Base-by-base conservation (phyloP, 2,797 vertebrate species). In the Lepidocolaptes lacrymiger region DNA sequence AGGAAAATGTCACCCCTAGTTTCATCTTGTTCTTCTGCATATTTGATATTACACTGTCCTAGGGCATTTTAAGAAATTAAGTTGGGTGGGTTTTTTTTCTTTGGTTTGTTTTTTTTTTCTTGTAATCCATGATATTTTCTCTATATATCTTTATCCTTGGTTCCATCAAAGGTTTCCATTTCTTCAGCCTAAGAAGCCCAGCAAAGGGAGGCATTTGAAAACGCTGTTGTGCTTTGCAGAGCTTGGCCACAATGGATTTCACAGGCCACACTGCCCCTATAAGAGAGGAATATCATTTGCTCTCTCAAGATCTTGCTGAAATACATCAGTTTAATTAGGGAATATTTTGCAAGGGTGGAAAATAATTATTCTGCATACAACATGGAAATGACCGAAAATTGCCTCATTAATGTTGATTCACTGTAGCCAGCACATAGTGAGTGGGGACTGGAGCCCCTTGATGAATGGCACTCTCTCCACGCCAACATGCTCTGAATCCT, bases 361-460 rank as follows among this genome's bases (percentile, higher is more conserved):
- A 89, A 91, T 76, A 92, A 94, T 89, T 81, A 89, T 69, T 73
- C 52, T 48, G 54, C 92, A 68, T 85, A 76, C 66, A 41, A 91
- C 85, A 19, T 85, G 88, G 77, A 90, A 96, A 79, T 93, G 79
- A 73, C 89, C 76, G 59, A 84, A 95, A 96, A 76, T 79, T 88
- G 74, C 83, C 94, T 96, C 91, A 91, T 96, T 95, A 96, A 67
- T 3, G 22, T 87, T 91, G 88, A 95, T 95, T 93, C 91, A 88
- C 58, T 88, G 67, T 71, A 86, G 74, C 71, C 3, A 2, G 63
- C 18, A 32, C 41, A 71, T 28, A 89, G 93, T 43, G n/a, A 88
- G 81, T 13, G 51, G 77, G 71, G 44, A 63, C 36, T 5, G 2
- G 32, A 88, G 34, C 20, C 30, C 62, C 51, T 26, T 81, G 76